phyloP scores from a whole-genome alignment of 1,140 invertebrate genomes.

The Frieseomelitta varia region DNA sequence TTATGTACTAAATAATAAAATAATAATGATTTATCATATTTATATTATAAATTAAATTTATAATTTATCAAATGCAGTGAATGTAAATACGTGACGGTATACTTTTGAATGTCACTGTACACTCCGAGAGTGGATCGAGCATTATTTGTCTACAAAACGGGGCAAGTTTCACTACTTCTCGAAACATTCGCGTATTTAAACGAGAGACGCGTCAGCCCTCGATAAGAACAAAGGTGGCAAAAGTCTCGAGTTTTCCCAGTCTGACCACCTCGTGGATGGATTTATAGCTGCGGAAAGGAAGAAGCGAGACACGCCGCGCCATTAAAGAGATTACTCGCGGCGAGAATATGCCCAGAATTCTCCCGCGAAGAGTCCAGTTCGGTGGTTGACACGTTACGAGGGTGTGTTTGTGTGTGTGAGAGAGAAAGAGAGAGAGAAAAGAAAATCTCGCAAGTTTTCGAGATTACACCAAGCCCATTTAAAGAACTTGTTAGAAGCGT shows the following conservation, averaged over 20 bases:
- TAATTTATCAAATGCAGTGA: no score
- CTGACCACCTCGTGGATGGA: conserved; percentile 21
- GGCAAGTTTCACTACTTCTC: background rate
- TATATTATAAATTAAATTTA: no score
- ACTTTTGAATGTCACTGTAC: no score
- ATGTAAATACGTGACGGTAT: no score
- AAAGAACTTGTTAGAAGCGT: conserved; percentile 14
- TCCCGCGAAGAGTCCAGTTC: background rate
- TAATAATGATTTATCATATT: no score
- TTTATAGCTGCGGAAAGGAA: conserved; percentile 25
- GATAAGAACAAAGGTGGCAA: conserved; percentile 31
- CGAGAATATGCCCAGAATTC: conserved; percentile 35
- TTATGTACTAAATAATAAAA: no score
- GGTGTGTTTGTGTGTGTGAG: no score
- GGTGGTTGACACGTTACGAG: background rate
- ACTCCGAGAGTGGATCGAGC: no score
- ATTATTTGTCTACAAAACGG: background rate
- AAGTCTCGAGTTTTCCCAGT: conserved; percentile 5
- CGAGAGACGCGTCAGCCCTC: background rate
- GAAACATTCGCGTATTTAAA: conserved; percentile 6
- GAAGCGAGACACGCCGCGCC: background rate
- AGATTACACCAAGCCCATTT: conserved; percentile 10
- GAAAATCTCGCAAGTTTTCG: conserved; percentile 6
- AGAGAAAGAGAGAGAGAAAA: no score
- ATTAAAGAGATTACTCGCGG: conserved; percentile 45